Base-by-base conservation (phyloP, 2,888 invertebrate genomes). In the Caenorhabditis sp. region DNA sequence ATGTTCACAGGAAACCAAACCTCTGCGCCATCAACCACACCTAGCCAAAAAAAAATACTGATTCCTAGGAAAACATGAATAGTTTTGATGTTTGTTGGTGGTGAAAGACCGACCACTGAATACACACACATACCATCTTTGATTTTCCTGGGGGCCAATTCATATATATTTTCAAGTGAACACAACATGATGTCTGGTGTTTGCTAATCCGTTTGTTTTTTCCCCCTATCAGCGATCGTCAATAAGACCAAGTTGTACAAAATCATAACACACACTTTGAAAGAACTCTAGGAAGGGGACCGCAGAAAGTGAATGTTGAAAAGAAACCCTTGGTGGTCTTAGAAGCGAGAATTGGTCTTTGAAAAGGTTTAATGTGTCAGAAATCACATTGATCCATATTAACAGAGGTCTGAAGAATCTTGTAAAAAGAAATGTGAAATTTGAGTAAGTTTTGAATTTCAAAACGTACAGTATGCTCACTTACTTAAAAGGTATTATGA, bases 181-280 rank as follows among this genome's bases (percentile, higher is more conserved):
- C 66, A 66, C 66, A 66, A 66, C 31, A 66, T 51, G 66, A 66
- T 66, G 66, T 66, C 49, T 66, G 66, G 68, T 68, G 54, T 68
- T 51, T 68, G 68, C 38, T 68, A 68, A 68, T 68, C 68, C 35
- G 68, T 68, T 68, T 68, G 68, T 68, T 68, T 51, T 68, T 58
- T 28, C 16, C n/a, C n/a, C n/a, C 35, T 63, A 63, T 63, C 63
- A 63, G 8, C n/a, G n/a, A 63, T 44, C 63, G 38, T 31, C 59
- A 59, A 31, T 12, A 38, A 63, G 44, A 63, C 26, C 26, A 44
- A 63, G 22, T 63, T 63, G 63, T 47, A 63, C 44, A 44, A 44
- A 63, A 63, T 63, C 63, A 63, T 24, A 47, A 44, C 44, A 63
- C 63, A 24, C 16, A 7, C 8, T 61, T 22, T 28, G 16, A 24